These are phyloP conservation scores for Bombus affinis DNA, from an alignment of 1,140 invertebrate species.

Conservation along the genomic window DNA sequence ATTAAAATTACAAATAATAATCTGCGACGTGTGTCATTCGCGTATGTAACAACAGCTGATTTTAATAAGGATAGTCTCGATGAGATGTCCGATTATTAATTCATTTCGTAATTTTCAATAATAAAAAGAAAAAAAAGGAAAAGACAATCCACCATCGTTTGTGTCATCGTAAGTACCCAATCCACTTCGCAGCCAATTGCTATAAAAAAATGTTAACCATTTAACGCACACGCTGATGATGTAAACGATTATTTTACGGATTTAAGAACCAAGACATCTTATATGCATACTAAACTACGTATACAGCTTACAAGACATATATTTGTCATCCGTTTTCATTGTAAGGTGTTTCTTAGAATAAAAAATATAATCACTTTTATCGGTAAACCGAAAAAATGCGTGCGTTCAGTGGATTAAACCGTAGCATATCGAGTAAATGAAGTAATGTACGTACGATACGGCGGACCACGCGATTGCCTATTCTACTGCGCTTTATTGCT, in stretches of 20 bases:
- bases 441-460: not conserved
- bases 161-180: too few relatives aligned
- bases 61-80: constrained; percentile 16
- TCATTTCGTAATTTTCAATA: not conserved
- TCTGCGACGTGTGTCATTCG: not conserved
- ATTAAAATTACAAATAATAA: not conserved
- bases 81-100: not conserved
- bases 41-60: not conserved
- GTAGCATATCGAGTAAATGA: too few relatives aligned
- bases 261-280: too few relatives aligned
- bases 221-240: too few relatives aligned
- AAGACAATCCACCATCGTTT: too few relatives aligned
- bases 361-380: not conserved
- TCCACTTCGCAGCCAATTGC: too few relatives aligned
- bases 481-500: not conserved
- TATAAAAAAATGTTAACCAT: too few relatives aligned
- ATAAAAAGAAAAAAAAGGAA: too few relatives aligned
- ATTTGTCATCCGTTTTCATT: not conserved
- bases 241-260: too few relatives aligned
- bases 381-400: not conserved
- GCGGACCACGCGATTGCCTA: not conserved
- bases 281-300: not conserved
- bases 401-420: not conserved
- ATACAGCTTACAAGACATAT: too few relatives aligned
- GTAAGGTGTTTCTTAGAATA: not conserved